Percentiles rank a stretch among this genome's conserved stretches.
These are phyloP conservation scores for Erebia ligea DNA, from an alignment of 2,888 invertebrate species.

Conservation along the genomic window DNA sequence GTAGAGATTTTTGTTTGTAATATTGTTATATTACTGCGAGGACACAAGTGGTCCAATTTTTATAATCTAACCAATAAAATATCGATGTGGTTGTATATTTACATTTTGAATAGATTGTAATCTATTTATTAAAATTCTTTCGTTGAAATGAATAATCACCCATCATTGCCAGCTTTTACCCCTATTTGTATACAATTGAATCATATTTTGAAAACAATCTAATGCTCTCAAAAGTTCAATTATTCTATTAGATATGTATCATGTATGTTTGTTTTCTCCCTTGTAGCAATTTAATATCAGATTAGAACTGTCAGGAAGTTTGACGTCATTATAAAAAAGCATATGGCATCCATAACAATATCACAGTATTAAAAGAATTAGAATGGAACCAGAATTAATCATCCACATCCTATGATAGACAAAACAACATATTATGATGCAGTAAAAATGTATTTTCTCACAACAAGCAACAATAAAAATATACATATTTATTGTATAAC, in stretches of 20 bases:
- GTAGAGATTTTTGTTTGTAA: conserved; percentile 83
- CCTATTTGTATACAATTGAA: conserved; percentile 43
- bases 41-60: conserved; percentile 82
- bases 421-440: conserved; percentile 11
- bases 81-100: conserved; percentile 83
- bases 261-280: not conserved
- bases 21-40: conserved; percentile 80
- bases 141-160: conserved; percentile 65
- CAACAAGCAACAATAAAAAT: conserved; percentile 46
- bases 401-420: not conserved
- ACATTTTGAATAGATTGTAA: conserved; percentile 82
- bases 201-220: not conserved
- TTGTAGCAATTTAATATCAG: not conserved
- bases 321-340: not conserved
- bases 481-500: conserved; percentile 30
- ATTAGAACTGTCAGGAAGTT: not conserved
- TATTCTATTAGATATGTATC: not conserved
- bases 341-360: not conserved
- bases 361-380: not conserved
- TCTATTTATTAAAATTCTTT: conserved; percentile 80
- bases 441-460: conserved; percentile 40
- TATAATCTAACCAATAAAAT: conserved; percentile 83
- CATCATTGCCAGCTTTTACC: conserved; percentile 55
- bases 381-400: not conserved
- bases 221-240: not conserved